phyloP scores from a whole-genome alignment of 2,888 invertebrate genomes.

The Yponomeuta sedellus region DNA sequence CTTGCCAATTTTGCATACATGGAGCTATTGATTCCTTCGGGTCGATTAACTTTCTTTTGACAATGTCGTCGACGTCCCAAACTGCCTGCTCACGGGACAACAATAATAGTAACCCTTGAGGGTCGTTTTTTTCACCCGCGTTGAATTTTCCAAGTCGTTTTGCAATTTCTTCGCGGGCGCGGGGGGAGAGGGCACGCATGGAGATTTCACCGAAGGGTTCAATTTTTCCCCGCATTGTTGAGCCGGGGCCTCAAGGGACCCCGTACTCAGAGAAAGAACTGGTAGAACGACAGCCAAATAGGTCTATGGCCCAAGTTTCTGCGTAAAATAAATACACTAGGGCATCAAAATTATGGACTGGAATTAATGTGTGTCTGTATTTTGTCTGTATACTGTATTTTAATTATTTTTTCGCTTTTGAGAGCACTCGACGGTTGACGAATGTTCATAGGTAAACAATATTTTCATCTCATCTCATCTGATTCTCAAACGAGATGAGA shows the following conservation, averaged over 20 bases:
- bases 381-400: too few species aligned
- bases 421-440: too few species aligned
- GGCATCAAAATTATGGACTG: too few species aligned
- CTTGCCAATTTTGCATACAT: not conserved
- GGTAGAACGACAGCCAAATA: not conserved
- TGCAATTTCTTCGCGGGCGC: not conserved
- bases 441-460: too few species aligned
- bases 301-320: too few species aligned
- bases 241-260: conserved; percentile 30
- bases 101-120: not conserved
- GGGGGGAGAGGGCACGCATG: conserved; percentile 8
- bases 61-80: not conserved
- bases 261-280: conserved; percentile 12
- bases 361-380: too few species aligned
- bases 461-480: too few species aligned
- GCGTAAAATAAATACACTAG: too few species aligned
- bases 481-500: too few species aligned
- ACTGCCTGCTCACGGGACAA: not conserved
- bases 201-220: conserved; percentile 42
- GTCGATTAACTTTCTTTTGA: not conserved
- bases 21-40: not conserved
- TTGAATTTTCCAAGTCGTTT: conserved; percentile 10
- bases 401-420: too few species aligned
- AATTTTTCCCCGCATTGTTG: conserved; percentile 37
- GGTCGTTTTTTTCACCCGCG: not conserved